phyloP scores from a whole-genome alignment of 2,113 vertebrate genomes.

The Petroica traversi region DNA sequence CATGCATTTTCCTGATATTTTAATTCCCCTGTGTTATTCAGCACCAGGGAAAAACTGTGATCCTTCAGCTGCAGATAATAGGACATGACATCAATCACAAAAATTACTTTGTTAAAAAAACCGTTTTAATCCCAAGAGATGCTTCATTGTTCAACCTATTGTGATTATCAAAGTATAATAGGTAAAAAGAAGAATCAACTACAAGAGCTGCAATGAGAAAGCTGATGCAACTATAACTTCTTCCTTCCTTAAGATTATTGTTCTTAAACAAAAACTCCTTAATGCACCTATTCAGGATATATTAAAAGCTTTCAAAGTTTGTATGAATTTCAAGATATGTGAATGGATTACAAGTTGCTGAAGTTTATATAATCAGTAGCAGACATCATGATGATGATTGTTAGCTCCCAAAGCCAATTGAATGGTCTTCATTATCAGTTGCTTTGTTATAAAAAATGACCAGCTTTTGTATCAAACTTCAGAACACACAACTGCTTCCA shows the following conservation, averaged over 20 bases:
- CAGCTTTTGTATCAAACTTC: neutral
- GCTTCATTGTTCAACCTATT: neutral
- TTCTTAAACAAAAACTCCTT: neutral
- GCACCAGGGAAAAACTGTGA: neutral
- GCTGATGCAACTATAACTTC: neutral
- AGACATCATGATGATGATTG: neutral
- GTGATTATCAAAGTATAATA: neutral
- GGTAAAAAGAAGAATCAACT: neutral
- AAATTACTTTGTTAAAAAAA: neutral
- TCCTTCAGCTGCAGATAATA: neutral
- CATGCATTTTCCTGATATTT: neutral
- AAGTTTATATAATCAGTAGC: neutral
- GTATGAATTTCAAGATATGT: conserved; percentile 13
- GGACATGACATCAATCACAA: neutral
- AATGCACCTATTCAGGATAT: neutral
- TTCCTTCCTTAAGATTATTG: neutral
- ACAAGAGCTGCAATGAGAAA: neutral
- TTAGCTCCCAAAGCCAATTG: neutral
- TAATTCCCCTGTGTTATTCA: neutral
- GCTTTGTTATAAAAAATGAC: neutral
- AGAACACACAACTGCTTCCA: neutral
- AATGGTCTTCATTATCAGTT: neutral
- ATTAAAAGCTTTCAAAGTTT: neutral
- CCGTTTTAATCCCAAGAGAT: neutral
- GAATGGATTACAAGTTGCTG: neutral